Percentiles rank a stretch among this genome's conserved stretches.
Conservation (phyloP, 2,797 vertebrate species). For the Limnodromus scolopaceus region DNA sequence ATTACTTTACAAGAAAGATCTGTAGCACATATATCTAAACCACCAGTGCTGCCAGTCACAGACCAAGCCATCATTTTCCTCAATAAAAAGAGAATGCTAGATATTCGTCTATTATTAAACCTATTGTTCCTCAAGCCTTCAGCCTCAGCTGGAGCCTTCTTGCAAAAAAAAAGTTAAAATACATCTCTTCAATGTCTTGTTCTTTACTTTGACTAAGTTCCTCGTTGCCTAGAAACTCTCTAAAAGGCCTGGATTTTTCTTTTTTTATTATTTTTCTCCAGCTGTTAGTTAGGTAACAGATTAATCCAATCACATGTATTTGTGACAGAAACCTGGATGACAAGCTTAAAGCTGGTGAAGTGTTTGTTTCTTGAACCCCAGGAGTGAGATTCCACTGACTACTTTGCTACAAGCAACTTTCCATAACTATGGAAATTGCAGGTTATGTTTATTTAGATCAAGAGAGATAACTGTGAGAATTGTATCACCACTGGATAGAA, state of each 20-base stretch:
- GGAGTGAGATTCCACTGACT: neutral
- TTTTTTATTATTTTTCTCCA: neutral
- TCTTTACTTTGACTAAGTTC: neutral
- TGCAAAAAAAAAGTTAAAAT: neutral
- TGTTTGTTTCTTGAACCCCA: neutral
- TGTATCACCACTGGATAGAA: neutral
- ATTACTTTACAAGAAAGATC: neutral
- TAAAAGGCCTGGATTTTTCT: neutral
- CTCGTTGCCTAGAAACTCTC: conserved; percentile 73
- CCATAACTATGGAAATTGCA: neutral
- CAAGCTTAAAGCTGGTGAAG: neutral
- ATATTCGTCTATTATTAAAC: neutral
- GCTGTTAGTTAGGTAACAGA: conserved; percentile 29
- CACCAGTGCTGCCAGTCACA: neutral
- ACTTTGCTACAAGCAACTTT: neutral
- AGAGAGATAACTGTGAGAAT: neutral
- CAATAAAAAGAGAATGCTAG: neutral
- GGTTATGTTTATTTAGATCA: neutral
- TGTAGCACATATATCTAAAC: neutral
- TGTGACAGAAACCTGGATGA: neutral
- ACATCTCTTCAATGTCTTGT: neutral
- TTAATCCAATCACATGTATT: neutral
- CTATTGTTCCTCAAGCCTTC: conserved; percentile 14
- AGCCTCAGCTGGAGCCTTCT: neutral
- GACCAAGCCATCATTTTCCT: neutral